phyloP scores from a whole-genome alignment of 2,113 vertebrate genomes.

The Sphyrna mokarran region DNA sequence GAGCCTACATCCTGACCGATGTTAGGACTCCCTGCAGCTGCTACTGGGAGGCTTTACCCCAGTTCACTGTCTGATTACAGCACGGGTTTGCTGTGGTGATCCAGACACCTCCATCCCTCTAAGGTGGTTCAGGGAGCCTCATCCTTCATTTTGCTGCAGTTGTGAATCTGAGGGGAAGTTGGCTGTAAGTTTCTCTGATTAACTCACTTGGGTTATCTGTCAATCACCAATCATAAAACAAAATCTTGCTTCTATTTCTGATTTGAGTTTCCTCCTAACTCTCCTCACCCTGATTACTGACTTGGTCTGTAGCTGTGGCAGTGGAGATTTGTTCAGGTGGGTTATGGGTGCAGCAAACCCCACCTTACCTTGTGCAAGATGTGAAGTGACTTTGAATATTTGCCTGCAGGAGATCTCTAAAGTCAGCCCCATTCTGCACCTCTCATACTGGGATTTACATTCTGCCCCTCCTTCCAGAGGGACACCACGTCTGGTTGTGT shows the following conservation, averaged over 20 bases:
- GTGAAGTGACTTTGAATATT: background rate
- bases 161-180: background rate
- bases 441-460: too few species aligned
- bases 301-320: background rate
- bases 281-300: too few species aligned
- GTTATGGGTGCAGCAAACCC: background rate
- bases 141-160: background rate
- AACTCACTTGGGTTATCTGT: background rate
- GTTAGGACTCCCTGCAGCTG: background rate
- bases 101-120: background rate
- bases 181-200: background rate
- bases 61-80: background rate
- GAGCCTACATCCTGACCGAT: too few species aligned
- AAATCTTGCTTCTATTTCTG: background rate
- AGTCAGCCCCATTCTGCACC: background rate
- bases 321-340: background rate
- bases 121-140: background rate
- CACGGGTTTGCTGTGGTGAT: background rate
- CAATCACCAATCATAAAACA: background rate
- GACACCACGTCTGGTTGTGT: background rate
- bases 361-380: background rate
- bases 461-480: background rate
- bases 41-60: too few species aligned
- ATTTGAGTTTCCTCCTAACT: too few species aligned
- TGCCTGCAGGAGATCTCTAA: background rate